Base-by-base conservation (phyloP, 2,113 vertebrate genomes). In the Coryphaenoides rupestris region DNA sequence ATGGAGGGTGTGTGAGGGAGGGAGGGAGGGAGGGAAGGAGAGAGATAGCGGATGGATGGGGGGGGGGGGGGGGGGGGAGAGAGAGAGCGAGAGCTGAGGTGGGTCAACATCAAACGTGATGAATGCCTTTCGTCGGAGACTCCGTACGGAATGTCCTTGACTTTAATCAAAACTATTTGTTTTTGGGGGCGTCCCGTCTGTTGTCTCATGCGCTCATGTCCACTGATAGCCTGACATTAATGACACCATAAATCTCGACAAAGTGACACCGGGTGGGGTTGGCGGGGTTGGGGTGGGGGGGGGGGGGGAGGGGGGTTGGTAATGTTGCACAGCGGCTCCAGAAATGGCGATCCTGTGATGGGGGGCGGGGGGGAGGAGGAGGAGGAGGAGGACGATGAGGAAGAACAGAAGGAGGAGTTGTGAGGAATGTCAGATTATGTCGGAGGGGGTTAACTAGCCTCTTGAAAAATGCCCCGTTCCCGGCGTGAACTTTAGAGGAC, bases 111-210 rank as follows among this genome's bases (percentile, higher is more conserved):
- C 86, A 89, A 91, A 94, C 91, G 93, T 97, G 96, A 98, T 98
- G 90, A 95, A 99, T 98, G 95, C 75, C 90, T 97, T 96, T 95
- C 94, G 91, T 90, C 91, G 89, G 92, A 88, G 94, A 95, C 95
- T 94, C 92, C 94, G 93, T 90, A 93, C 92, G 78, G 88, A 98
- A 95, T 77, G 95, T 97, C 96, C 95, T 98, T 98, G 95, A 95
- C 92, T 96, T 98, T 96, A 97, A 98, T 98, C 95, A 98, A 98
- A 98, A 95, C 94, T 96, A 95, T 97, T 98, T 96, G 93, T 96
- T 97, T 94, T 87, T 82, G 74, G 79, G 33, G 82, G 79, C 90
- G 93, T 93, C 91, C 93, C 90, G 92, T 92, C 93, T 93, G 93
- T 93, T 95, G 92, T 96, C 93, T 96, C 92, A 80, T 94, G 93